Conservation (phyloP, 2,113 vertebrate species). For the Neofelis nebulosa region DNA sequence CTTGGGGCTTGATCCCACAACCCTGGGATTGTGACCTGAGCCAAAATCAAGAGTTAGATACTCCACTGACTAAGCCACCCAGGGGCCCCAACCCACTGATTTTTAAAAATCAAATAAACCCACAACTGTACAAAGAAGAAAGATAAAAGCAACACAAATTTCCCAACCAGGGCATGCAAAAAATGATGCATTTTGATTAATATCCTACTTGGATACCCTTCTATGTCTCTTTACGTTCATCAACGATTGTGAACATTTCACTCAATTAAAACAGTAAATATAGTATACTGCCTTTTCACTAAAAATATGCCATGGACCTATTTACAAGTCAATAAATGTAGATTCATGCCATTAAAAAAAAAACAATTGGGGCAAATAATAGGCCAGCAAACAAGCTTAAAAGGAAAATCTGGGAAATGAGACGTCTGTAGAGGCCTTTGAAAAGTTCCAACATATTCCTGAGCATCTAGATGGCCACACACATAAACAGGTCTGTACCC, state of each 20-base stretch:
- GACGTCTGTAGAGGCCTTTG: neutral
- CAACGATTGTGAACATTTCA: neutral
- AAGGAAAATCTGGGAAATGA: neutral
- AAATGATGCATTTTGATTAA: neutral
- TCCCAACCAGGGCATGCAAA: neutral
- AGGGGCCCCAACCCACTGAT: neutral
- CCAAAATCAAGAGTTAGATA: no score
- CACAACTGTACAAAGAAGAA: neutral
- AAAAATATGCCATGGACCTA: neutral
- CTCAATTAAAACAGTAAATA: neutral
- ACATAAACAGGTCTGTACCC: no score
- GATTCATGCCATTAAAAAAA: neutral
- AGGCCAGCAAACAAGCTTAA: neutral
- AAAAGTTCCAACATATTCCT: neutral
- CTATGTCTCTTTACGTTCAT: neutral
- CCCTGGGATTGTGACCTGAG: no score
- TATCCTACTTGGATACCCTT: neutral
- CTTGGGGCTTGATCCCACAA: no score
- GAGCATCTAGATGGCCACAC: neutral
- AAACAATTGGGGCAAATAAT: neutral
- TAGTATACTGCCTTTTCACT: neutral
- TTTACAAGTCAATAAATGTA: slow-evolving; percentile 34
- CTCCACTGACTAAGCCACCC: no score
- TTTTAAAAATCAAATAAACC: neutral
- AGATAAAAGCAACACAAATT: neutral